Percentiles rank a stretch among this genome's conserved stretches.
Evolutionary conservation across 2,797 vertebrate species (phyloP).

Genomic region (Microhierax caerulescens): DNA sequence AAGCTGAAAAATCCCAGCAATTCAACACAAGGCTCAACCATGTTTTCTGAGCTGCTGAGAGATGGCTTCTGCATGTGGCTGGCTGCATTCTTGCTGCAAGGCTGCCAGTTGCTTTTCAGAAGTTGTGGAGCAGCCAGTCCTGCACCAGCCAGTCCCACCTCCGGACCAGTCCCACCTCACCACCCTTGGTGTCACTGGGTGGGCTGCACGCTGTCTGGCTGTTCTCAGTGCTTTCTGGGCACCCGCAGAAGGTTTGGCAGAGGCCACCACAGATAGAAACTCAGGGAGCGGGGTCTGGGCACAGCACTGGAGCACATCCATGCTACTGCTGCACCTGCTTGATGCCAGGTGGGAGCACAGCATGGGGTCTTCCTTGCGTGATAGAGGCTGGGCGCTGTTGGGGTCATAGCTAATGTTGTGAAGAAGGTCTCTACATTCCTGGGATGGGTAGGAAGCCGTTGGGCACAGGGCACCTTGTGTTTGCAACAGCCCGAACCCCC

Average conservation of each 20-base stretch:
- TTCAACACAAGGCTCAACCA: not conserved
- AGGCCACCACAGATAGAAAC: not conserved
- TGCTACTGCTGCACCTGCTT: not conserved
- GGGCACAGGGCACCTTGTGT: not conserved
- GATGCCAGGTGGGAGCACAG: not conserved
- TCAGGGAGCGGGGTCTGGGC: not conserved
- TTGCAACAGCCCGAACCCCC: not conserved
- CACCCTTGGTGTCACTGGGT: not conserved
- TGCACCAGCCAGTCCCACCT: not conserved
- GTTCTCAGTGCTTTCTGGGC: not conserved
- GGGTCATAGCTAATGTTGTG: not conserved
- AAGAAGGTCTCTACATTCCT: not conserved
- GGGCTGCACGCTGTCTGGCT: not conserved
- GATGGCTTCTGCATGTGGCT: not conserved
- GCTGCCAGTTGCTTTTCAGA: not conserved
- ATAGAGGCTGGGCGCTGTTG: not conserved
- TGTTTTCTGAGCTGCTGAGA: not conserved
- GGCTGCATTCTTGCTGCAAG: not conserved
- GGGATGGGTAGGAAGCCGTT: not conserved
- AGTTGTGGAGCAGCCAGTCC: not conserved
- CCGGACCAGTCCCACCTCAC: not conserved
- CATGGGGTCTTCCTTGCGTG: not conserved
- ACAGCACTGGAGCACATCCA: not conserved
- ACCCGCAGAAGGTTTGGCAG: not conserved
- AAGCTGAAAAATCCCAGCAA: not conserved